Base-by-base conservation (phyloP, 2,797 vertebrate species). In the Gymnothorax reevesii region DNA sequence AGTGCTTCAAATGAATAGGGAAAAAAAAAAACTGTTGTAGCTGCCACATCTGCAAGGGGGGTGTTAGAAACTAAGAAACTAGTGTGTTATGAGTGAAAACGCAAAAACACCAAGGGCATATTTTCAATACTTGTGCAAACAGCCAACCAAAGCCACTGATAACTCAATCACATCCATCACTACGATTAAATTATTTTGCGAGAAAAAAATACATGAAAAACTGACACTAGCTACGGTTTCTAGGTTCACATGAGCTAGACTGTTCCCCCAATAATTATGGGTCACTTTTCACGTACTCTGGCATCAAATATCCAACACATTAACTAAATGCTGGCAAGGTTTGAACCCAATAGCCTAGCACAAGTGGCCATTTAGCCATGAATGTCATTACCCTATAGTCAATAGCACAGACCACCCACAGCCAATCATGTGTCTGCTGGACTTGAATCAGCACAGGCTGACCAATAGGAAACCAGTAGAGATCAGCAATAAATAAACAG, bases 291-390 rank as follows among this genome's bases (percentile, higher is more conserved):
- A 84, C 60, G 87, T 84, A 12, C 75, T 85, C 86, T 84, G 83
- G 17, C 87, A 60, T 75, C 86, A 88, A 89, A 91, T 84, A 82
- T 82, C 33, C 42, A 88, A 84, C 25, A 87, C 87, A 82, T 57
- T 69, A 80, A 66, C 79, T 88, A 84, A 83, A 69, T 8, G n/a
- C 27, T 22, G 17, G 13, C 75, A 54, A 79, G 75, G 75, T 9
- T 54, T 79, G 22, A 17, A 79, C 75, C 1, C 20, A 13, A 2
- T 7, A 52, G 75, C 49, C 42, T 20, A 22, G 4, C 1, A 49
- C 17, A 79, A 52, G 49, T 22, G 17, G 75, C 20, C 49, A 54
- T 52, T 54, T 17, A 54, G 75, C 17, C 2, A 17, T 9, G 20
- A 79, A 33, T 17, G 42, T 52, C 49, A 22, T 75, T 15, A 5